Base-by-base conservation (phyloP, 2,113 vertebrate genomes). In the Sterna hirundo region DNA sequence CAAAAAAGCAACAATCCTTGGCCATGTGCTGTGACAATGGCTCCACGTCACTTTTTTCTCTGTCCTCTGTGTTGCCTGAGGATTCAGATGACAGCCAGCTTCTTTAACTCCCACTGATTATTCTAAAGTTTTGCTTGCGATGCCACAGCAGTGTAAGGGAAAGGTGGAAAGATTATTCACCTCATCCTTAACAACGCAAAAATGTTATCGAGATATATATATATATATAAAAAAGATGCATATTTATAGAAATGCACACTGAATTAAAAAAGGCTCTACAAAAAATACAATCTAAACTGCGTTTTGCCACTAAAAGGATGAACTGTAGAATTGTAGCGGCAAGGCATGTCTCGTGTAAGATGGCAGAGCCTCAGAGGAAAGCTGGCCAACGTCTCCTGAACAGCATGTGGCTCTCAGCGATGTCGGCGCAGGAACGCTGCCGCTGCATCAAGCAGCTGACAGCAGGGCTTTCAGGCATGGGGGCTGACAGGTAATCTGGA, bases 331-430 rank as follows among this genome's bases (percentile, higher is more conserved):
- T 0, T 57, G 51, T 3, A 81, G 68, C 13, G 70, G 46, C 26
- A 55, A 83, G 34, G 83, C 5, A 17, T 4, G 11, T 17, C 40
- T 27, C 25, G 72, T 4, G 34, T 51, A 38, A 15, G 71, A 64
- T 2, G 13, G 21, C 20, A n/a, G 0, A 8, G 65, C 34, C 54
- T 54, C 10, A 27, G 49, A 74, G 40, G 36, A 62, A 77, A 64
- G 29, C 27, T 40, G 61, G 51, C 29, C 29, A 20, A 49, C 3
- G 0, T 34, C 49, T 90, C 42, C 26, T 20, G 32, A 80, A 29
- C 4, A 51, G 42, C 11, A 0, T 0, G 10, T 8, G 22, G 13
- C 25, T 12, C 36, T 44, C 22, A 5, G 65, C 38, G n/a, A 4
- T 2, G 10, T 4, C 4, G 2, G 22, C 10, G 44, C 5, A 61